A percentile compares a stretch with the other conserved stretches of the same genome.
Conservation (phyloP, 2,888 invertebrate species). For the Trissolcus brochymenae region DNA sequence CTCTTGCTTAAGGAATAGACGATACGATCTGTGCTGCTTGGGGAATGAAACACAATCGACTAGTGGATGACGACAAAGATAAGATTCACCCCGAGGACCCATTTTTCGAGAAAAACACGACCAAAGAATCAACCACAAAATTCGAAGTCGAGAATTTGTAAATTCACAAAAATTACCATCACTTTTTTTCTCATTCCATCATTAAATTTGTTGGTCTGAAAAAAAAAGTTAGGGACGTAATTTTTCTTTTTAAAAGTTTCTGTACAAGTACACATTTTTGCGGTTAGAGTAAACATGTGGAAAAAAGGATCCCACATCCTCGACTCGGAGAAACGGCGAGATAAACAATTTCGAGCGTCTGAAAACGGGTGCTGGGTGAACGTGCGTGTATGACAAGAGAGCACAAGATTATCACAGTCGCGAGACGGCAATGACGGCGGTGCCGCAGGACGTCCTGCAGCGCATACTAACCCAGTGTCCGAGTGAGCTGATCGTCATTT, state of each 20-base stretch:
- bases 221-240: too few species aligned
- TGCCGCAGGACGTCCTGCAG: slow-evolving; percentile 30
- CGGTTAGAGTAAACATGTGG: slow-evolving; percentile 1
- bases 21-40: slow-evolving; percentile 42
- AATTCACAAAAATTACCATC: background rate
- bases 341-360: too few species aligned
- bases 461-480: slow-evolving; percentile 59
- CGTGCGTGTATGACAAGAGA: slow-evolving; percentile 43
- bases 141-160: background rate
- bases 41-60: slow-evolving; percentile 21
- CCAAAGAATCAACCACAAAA: background rate
- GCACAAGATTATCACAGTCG: slow-evolving; percentile 49
- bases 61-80: slow-evolving; percentile 40
- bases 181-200: background rate
- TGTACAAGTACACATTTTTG: background rate
- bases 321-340: slow-evolving; percentile 43
- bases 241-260: too few species aligned
- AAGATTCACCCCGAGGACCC: slow-evolving; percentile 16
- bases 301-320: slow-evolving; percentile 54
- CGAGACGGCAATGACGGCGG: slow-evolving; percentile 42
- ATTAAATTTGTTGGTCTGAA: too few species aligned
- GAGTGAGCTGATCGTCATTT: slow-evolving; percentile 59
- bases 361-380: background rate
- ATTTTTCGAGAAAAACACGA: slow-evolving; percentile 4
- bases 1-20: slow-evolving; percentile 27